These are phyloP conservation scores for Hipposideros larvatus DNA, from an alignment of 2,797 vertebrate genomes.

Conservation along the genomic window DNA sequence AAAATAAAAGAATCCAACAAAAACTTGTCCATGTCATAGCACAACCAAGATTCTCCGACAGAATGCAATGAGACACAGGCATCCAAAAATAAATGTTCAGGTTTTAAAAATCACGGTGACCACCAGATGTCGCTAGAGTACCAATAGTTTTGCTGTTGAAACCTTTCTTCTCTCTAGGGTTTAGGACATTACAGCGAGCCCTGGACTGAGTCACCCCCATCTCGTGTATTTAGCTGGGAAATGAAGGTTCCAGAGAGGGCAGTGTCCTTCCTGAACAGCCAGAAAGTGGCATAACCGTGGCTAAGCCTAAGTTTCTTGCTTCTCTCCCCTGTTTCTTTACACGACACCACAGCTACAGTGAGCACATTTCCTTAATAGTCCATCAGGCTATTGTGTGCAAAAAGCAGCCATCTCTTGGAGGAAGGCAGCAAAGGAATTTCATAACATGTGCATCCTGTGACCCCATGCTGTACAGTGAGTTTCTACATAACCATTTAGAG, in stretches of 20 bases:
- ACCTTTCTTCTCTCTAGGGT: not conserved
- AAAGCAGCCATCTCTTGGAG: not conserved
- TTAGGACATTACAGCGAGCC: not conserved
- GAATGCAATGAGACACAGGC: not conserved
- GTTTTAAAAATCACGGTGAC: slow-evolving; percentile 60
- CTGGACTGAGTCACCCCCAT: not conserved
- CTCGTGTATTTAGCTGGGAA: not conserved
- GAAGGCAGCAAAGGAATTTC: not conserved
- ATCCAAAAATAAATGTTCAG: not conserved
- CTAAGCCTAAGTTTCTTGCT: not conserved
- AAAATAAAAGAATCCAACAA: not conserved
- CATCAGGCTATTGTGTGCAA: not conserved
- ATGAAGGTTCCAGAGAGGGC: not conserved
- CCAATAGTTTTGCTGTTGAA: slow-evolving; percentile 2
- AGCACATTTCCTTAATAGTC: not conserved
- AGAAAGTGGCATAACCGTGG: not conserved
- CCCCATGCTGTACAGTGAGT: not conserved
- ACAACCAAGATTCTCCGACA: not conserved
- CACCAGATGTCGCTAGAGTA: slow-evolving; percentile 89
- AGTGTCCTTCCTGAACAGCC: not conserved
- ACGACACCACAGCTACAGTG: not conserved
- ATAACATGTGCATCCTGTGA: accelerated
- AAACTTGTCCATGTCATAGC: not conserved
- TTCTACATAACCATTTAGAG: not conserved
- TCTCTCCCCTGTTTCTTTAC: not conserved